These are phyloP conservation scores for Mamestra configurata DNA, from an alignment of 1,140 invertebrate genomes.

Conservation along the genomic window DNA sequence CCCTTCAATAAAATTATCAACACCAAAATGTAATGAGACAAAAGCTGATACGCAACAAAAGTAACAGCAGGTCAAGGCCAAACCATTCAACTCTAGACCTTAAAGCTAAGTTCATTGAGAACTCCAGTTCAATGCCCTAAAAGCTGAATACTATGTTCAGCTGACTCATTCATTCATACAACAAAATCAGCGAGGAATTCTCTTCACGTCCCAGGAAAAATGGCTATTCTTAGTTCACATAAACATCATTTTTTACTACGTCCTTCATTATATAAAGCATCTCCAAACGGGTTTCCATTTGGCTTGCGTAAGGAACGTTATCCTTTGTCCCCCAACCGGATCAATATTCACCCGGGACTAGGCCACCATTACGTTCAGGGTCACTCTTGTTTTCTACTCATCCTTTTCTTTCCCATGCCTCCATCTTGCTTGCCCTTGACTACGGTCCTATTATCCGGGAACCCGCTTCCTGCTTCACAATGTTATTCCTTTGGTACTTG, in stretches of 20 bases:
- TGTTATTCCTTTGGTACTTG: neutral
- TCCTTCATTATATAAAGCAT: conserved; percentile 26
- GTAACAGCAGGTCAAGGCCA: conserved; percentile 9
- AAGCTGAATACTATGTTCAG: neutral
- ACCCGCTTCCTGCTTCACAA: conserved; percentile 4
- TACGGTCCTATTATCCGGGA: conserved; percentile 54
- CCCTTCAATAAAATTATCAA: neutral
- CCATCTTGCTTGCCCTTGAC: conserved; percentile 67
- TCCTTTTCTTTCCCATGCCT: conserved; percentile 61
- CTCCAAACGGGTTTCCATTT: conserved; percentile 1
- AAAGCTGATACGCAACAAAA: neutral
- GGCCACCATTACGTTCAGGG: conserved; percentile 74
- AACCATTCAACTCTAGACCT: conserved; percentile 13
- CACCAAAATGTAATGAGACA: neutral
- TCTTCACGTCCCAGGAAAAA: neutral
- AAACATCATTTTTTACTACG: neutral
- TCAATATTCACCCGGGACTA: conserved; percentile 61
- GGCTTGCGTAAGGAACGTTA: conserved; percentile 42
- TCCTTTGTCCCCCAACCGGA: conserved; percentile 62
- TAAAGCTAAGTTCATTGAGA: neutral
- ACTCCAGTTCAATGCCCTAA: conserved; percentile 5
- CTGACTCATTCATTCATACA: neutral
- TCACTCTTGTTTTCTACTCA: conserved; percentile 77
- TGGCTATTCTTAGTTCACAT: neutral
- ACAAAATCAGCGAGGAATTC: neutral